These are phyloP conservation scores for Ranitomeya variabilis DNA, from an alignment of 2,113 vertebrate genomes.

Conservation along the genomic window DNA sequence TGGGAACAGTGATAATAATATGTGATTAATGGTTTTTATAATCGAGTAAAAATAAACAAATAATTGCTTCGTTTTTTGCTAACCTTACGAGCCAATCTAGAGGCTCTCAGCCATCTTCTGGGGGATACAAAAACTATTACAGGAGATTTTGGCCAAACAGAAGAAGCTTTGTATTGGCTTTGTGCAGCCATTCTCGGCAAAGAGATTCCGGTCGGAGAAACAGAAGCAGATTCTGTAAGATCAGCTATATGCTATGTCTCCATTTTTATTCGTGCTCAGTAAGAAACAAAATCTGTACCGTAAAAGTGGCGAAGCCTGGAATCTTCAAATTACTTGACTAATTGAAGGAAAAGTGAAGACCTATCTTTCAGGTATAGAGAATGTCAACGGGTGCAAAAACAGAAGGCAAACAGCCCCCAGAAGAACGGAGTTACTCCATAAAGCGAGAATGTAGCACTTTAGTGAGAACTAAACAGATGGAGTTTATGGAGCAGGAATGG, in stretches of 20 bases:
- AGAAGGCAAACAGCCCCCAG: conserved; percentile 1
- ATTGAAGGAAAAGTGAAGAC: not conserved
- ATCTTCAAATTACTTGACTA: not conserved
- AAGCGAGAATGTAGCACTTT: not conserved
- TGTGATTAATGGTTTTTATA: too few species aligned
- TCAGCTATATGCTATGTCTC: not conserved
- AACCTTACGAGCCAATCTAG: not conserved
- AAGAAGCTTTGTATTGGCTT: not conserved
- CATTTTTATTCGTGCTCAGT: not conserved
- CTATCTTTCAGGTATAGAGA: not conserved
- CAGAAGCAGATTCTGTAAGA: not conserved
- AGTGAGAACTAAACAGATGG: conserved; percentile 12
- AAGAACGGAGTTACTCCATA: not conserved
- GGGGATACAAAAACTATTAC: not conserved
- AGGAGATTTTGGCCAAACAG: not conserved
- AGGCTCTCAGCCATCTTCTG: not conserved
- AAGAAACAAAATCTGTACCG: not conserved
- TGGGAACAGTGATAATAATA: too few species aligned
- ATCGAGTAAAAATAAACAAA: too few species aligned
- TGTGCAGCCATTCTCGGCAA: not conserved
- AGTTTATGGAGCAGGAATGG: conserved; percentile 8
- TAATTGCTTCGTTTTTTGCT: not conserved
- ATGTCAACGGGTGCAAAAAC: not conserved
- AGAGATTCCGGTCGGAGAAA: not conserved
- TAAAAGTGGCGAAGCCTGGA: not conserved